Evolutionary conservation across 37 sponge, comb jelly and placozoan genomes (phyloP).

Genomic region (Cliona cf. orientalis): DNA sequence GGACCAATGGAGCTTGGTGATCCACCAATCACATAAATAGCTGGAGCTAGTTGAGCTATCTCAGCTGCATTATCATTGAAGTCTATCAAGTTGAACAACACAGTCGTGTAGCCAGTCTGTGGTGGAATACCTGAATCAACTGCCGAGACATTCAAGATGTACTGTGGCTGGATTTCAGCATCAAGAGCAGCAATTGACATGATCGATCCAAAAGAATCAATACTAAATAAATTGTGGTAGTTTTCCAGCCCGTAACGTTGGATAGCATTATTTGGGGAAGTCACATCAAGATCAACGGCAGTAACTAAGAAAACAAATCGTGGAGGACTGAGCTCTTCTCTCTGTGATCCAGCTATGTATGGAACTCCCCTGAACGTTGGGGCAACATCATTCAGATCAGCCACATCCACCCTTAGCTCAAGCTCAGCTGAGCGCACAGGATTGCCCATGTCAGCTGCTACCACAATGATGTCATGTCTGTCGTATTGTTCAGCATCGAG

Average conservation of each 20-base stretch:
- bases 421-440: slow-evolving; percentile 25
- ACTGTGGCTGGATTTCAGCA: slow-evolving; percentile 36
- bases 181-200: slow-evolving; percentile 9
- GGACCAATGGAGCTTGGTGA: slow-evolving; percentile 73
- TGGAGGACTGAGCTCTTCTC: slow-evolving; percentile 27
- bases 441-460: slow-evolving; percentile 67
- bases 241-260: slow-evolving; percentile 34
- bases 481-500: slow-evolving; percentile 60
- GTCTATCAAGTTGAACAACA: slow-evolving; percentile 50
- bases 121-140: slow-evolving; percentile 54
- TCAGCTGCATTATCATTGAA: slow-evolving; percentile 54
- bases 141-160: slow-evolving; percentile 49
- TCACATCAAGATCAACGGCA: slow-evolving; percentile 28
- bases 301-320: slow-evolving; percentile 27
- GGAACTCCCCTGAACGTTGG: slow-evolving; percentile 52
- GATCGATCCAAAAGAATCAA: slow-evolving; percentile 42
- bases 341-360: slow-evolving; percentile 10
- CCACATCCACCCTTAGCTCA: slow-evolving; percentile 21
- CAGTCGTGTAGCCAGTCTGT: slow-evolving; percentile 38
- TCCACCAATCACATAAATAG: slow-evolving; percentile 22
- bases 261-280: slow-evolving; percentile 16
- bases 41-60: slow-evolving; percentile 60
- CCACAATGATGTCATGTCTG: slow-evolving; percentile 33
- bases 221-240: slow-evolving; percentile 19
- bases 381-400: slow-evolving; percentile 66